Evolutionary conservation across 2,888 invertebrate species (phyloP).

Genomic region (Arenicola marina): DNA sequence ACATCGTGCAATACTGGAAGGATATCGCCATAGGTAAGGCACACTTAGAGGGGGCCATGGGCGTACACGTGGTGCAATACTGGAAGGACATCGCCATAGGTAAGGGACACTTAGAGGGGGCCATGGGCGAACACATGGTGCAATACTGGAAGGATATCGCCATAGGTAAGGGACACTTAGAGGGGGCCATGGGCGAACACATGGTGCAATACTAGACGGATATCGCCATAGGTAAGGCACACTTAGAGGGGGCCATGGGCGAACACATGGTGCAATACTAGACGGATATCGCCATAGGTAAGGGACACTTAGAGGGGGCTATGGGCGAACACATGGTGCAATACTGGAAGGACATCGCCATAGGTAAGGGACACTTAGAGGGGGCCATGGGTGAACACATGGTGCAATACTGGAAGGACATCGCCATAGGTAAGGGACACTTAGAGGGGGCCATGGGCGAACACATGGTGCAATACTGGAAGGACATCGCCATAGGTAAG

Average conservation of each 20-base stretch:
- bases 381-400: not conserved
- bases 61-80: conserved; percentile 63
- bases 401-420: conserved; percentile 64
- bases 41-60: conserved; percentile 60
- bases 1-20: conserved; percentile 63
- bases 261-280: not conserved
- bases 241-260: not conserved
- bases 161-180: conserved; percentile 54
- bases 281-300: not conserved
- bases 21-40: conserved; percentile 54
- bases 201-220: conserved; percentile 59
- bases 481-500: conserved; percentile 54
- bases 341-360: conserved; percentile 61
- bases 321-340: too few relatives aligned
- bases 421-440: conserved; percentile 62
- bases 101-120: conserved; percentile 23
- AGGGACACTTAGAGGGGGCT: not conserved
- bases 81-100: conserved; percentile 36
- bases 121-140: conserved; percentile 62
- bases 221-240: not conserved
- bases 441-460: conserved; percentile 61
- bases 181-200: conserved; percentile 62
- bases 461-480: conserved; percentile 63
- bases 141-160: conserved; percentile 62
- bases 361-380: conserved; percentile 15